Base-by-base conservation (phyloP, 2,113 vertebrate genomes). In the Narcine bancroftii region DNA sequence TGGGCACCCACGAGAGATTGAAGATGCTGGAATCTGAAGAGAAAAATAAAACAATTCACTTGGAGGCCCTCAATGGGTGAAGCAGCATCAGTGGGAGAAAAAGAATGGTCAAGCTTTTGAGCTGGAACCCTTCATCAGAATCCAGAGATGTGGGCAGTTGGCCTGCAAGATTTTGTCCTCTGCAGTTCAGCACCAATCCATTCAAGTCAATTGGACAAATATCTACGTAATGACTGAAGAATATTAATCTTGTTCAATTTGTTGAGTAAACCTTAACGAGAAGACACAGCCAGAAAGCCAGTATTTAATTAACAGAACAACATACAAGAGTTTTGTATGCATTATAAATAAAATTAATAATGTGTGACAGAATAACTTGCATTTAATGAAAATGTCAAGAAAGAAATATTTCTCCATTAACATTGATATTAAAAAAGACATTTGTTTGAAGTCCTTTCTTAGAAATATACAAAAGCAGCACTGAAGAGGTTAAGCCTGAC, bases 321-420 rank as follows among this genome's bases (percentile, higher is more conserved):
- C 77, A 81, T 50, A 50, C 24, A 81, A 77, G 45, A 7, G 47
- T 29, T 81, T 33, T 6, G 77, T 81, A 7, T 45, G 50, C 47
- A 45, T 50, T 24, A 69, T 26, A 69, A 69, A 69, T 26, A 69
- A 69, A 69, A 26, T 24, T 19, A 69, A 69, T 69, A 24, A 69
- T 19, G 24, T 69, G 21, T 69, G 21, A 69, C 66, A 69, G 66
- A 2, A 69, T 69, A 69, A 69, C 66, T n/a, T 73, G 7, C n/a
- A 73, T 73, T 73, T n/a, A 73, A 73, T 73, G n/a, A 73, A 73
- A 73, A 73, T 36, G n/a, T 73, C 72, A 73, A 73, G 72, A 73
- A 36, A 73, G 10, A 36, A n/a, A 73, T 73, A 36, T 73, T 71
- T n/a, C n/a, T 73, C 72, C 36, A 73, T 73, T 73, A 73, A n/a